phyloP scores from a whole-genome alignment of 2,113 vertebrate genomes.

The Megaceryle maxima region DNA sequence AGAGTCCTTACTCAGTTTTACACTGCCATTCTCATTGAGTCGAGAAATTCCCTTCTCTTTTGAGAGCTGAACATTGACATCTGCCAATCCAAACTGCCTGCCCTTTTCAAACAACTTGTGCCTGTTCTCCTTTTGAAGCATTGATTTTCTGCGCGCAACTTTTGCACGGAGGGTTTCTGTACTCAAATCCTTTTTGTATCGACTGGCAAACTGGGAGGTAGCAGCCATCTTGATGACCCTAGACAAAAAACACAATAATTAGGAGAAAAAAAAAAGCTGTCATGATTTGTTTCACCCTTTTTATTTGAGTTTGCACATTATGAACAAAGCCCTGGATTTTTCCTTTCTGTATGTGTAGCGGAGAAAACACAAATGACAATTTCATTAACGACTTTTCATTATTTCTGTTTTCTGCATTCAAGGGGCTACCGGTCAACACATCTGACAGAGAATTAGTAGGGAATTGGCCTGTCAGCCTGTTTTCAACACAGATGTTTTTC shows the following conservation, averaged over 20 bases:
- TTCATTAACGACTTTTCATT: background rate
- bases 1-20: conserved; percentile 52
- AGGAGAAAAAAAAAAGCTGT: background rate
- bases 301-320: accelerated
- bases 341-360: background rate
- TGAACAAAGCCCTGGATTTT: background rate
- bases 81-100: conserved; percentile 77
- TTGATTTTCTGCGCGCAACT: conserved; percentile 83
- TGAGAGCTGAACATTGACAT: conserved; percentile 63
- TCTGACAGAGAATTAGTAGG: background rate
- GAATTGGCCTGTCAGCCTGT: background rate
- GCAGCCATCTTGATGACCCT: conserved; percentile 42
- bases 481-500: background rate
- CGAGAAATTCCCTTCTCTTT: conserved; percentile 41
- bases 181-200: conserved; percentile 84
- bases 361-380: background rate
- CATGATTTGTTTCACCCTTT: background rate
- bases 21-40: conserved; percentile 18
- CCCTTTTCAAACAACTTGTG: conserved; percentile 80
- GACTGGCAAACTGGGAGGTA: conserved; percentile 76
- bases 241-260: accelerated
- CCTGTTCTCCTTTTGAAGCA: conserved; percentile 87
- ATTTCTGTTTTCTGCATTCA: background rate
- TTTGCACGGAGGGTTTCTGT: conserved; percentile 84
- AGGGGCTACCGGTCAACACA: background rate